These are phyloP conservation scores for Hetaerina americana DNA, from an alignment of 1,140 invertebrate genomes.

Conservation along the genomic window DNA sequence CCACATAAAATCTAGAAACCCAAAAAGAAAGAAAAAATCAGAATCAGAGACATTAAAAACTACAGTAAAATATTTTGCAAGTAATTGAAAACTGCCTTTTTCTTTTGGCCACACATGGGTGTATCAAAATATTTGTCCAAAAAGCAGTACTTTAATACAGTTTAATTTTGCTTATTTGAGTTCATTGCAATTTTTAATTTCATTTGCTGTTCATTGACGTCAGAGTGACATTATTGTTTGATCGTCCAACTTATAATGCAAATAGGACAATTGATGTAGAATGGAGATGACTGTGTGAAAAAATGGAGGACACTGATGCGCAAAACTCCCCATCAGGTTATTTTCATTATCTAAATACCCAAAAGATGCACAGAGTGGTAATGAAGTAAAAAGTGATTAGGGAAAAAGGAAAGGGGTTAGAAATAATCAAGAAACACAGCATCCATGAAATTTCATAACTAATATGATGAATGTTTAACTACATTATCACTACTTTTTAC, in stretches of 20 bases:
- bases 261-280: too few relatives aligned
- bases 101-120: too few relatives aligned
- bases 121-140: too few relatives aligned
- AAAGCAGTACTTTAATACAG: too few relatives aligned
- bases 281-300: too few relatives aligned
- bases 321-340: background rate
- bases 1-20: slow-evolving; percentile 94
- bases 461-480: slow-evolving; percentile 1
- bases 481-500: background rate
- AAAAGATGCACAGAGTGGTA: background rate
- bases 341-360: background rate
- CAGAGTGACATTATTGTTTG: too few relatives aligned
- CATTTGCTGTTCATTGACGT: too few relatives aligned
- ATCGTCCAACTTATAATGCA: too few relatives aligned
- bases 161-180: too few relatives aligned
- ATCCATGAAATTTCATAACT: slow-evolving; percentile 47
- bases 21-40: slow-evolving; percentile 42
- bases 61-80: background rate
- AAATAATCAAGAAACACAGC: slow-evolving; percentile 19
- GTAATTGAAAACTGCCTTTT: background rate
- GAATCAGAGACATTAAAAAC: slow-evolving; percentile 4
- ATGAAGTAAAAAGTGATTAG: background rate
- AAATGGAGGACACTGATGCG: background rate
- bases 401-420: slow-evolving; percentile 2
- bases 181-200: too few relatives aligned